A percentile compares a stretch with the other conserved stretches of the same genome.
phyloP scores from a whole-genome alignment of 2,888 invertebrate genomes.

The Crocallis elinguaria region DNA sequence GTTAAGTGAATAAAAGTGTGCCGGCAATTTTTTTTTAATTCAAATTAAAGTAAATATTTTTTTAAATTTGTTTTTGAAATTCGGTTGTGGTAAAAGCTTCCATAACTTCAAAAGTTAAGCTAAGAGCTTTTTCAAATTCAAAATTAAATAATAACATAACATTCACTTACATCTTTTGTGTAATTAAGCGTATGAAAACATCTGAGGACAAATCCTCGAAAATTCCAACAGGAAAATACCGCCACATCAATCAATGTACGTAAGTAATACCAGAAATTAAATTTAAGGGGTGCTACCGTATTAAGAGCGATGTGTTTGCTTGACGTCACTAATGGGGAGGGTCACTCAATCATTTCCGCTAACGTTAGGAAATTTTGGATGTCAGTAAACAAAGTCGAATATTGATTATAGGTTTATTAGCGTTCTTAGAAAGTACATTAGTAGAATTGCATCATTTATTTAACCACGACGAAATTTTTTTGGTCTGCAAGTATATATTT shows the following conservation, averaged over 20 bases:
- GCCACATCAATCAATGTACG: slow-evolving; percentile 55
- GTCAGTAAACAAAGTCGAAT: slow-evolving; percentile 11
- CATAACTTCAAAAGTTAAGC: too few relatives aligned
- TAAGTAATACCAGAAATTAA: slow-evolving; percentile 53
- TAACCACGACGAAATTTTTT: neutral
- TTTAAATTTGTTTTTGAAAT: too few relatives aligned
- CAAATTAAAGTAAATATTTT: too few relatives aligned
- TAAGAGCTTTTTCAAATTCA: neutral
- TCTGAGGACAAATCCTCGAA: neutral
- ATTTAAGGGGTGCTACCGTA: slow-evolving; percentile 16
- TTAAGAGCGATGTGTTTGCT: slow-evolving; percentile 25
- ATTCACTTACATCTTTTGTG: too few relatives aligned
- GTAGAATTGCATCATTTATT: neutral
- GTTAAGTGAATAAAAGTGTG: too few relatives aligned
- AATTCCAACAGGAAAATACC: slow-evolving; percentile 28
- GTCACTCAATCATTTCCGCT: slow-evolving; percentile 18
- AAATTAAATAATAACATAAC: too few relatives aligned
- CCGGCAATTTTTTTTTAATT: too few relatives aligned
- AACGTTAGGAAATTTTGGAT: slow-evolving; percentile 13
- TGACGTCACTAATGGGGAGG: slow-evolving; percentile 20
- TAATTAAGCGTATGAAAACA: neutral
- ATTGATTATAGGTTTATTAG: slow-evolving; percentile 5
- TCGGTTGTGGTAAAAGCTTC: too few relatives aligned
- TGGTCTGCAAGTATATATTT: neutral
- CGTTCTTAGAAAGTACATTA: neutral